A percentile compares a stretch with the other conserved stretches of the same genome.
These are phyloP conservation scores for Mareca strepera DNA, from an alignment of 2,797 vertebrate genomes.

Conservation along the genomic window DNA sequence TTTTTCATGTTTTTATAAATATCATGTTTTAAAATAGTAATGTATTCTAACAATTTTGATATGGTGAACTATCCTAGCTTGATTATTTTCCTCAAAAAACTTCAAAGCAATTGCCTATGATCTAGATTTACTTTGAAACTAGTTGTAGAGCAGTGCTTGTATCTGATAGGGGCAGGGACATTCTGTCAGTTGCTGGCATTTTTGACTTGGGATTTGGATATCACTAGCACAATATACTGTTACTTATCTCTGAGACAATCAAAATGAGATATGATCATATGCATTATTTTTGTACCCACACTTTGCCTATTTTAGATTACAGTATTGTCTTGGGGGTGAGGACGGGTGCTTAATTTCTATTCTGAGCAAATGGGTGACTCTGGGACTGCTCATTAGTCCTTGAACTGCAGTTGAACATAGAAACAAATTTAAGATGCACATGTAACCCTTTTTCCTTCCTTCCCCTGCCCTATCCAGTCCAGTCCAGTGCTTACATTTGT, in stretches of 20 bases:
- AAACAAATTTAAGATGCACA: neutral
- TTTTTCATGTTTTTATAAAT: neutral
- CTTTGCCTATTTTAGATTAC: neutral
- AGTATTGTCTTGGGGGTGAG: fast-evolving
- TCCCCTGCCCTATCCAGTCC: neutral
- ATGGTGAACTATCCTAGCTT: neutral
- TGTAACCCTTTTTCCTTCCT: neutral
- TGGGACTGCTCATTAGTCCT: neutral
- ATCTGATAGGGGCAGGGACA: fast-evolving
- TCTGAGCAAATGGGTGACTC: neutral
- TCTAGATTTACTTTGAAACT: neutral
- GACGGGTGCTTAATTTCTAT: neutral
- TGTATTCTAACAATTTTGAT: neutral
- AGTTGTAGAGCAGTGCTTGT: neutral
- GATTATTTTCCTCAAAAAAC: neutral
- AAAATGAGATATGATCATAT: fast-evolving
- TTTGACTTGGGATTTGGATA: neutral
- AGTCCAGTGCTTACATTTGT: neutral
- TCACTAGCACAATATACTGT: neutral
- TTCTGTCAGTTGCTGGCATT: neutral
- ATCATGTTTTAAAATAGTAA: neutral
- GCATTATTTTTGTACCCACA: neutral
- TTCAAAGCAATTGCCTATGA: neutral
- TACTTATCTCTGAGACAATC: neutral
- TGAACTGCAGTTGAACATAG: constrained; percentile 29